Base-by-base conservation (phyloP, 2,113 vertebrate genomes). In the Serilophus lunatus region DNA sequence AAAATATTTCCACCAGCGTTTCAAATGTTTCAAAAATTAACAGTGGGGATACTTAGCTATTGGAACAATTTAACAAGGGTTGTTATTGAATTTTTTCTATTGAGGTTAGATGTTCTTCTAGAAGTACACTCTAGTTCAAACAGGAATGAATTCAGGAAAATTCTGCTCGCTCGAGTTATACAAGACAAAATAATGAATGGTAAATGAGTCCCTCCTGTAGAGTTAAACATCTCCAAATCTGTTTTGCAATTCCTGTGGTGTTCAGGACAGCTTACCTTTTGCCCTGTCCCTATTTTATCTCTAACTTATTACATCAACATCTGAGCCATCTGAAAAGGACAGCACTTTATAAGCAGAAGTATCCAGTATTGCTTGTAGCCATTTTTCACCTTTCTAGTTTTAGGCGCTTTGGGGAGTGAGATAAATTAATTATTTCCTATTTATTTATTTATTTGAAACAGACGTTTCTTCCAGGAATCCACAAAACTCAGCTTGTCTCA, bases 11-110 rank as follows among this genome's bases (percentile, higher is more conserved):
- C 92, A 96, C 77, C 95, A 96, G 93, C 0, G 3, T 54, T 96
- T 95, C 94, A 85, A 91, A 91, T 70, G 87, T 94, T 94, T 94
- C 82, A 93, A 93, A 95, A 96, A 95, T 94, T 95, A 97, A 88
- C 96, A 94, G 95, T 94, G 95, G 96, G 96, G 86, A 86, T 74
- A 96, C 92, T 92, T 75, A 66, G 91, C 95, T 93, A 90, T 96
- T 94, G 94, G 86, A 88, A 93, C 88, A 87, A 92, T 96, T 94
- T 84, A 96, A 94, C 86, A 88, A 69, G 76, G 68, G 47, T 40
- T 94, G 88, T 96, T 88, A 95, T 78, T 92, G 80, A 79, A 33
- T 45, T 72, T 94, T 82, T 90, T 78, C 85, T 92, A 83, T 78
- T 95, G 96, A 97, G 88, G 88, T 94, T 93, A 72, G 56, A 83